A percentile compares a stretch with the other conserved stretches of the same genome.
phyloP scores from a whole-genome alignment of 2,113 vertebrate species.

The Suricata suricatta region DNA sequence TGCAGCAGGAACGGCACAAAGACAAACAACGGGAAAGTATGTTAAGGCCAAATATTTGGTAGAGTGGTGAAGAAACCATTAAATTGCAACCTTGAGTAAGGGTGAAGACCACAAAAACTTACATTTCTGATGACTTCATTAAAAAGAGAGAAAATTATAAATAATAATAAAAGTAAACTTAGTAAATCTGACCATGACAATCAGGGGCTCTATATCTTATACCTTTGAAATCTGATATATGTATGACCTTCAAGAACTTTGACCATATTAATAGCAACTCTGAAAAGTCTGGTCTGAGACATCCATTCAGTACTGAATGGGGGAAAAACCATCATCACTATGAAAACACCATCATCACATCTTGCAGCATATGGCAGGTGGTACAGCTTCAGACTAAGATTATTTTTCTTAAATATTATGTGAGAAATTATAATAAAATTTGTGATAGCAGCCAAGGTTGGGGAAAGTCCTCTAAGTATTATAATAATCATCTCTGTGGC shows the following conservation, averaged over 20 bases:
- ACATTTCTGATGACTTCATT: background rate
- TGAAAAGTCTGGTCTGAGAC: background rate
- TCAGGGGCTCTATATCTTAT: background rate
- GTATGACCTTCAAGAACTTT: background rate
- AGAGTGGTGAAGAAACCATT: background rate
- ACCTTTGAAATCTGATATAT: background rate
- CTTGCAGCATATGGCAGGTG: background rate
- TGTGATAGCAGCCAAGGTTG: background rate
- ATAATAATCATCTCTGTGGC: background rate
- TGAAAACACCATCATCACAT: background rate
- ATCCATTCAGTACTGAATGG: background rate
- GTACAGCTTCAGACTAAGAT: background rate
- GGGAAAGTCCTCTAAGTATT: background rate
- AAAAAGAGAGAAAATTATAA: background rate
- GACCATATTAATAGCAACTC: background rate
- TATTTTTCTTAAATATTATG: background rate
- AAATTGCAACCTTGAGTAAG: background rate
- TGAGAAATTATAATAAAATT: background rate
- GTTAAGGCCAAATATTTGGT: background rate
- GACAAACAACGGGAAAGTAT: background rate
- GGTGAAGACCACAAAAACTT: background rate
- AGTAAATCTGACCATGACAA: background rate
- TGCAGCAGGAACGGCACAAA: background rate
- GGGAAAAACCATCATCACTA: background rate
- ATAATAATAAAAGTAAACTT: background rate